Evolutionary conservation across 1,140 invertebrate species (phyloP).

Genomic region (Bombus superbus): DNA sequence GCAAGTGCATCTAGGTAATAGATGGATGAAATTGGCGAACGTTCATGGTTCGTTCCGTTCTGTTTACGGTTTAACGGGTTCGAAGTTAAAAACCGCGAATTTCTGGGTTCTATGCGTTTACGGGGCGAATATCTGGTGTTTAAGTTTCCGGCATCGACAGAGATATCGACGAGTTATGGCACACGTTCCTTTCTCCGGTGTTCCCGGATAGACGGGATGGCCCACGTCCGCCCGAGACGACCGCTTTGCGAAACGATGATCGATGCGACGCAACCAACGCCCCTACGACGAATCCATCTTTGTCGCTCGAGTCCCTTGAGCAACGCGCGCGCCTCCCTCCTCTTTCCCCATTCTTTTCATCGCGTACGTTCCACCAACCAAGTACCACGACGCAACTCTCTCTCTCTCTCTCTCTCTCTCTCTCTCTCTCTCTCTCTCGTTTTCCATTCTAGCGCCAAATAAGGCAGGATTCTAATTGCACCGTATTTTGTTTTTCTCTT

Average conservation of each 20-base stretch:
- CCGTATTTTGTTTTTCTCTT: not conserved
- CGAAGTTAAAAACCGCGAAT: too few species aligned
- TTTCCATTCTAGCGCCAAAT: not conserved
- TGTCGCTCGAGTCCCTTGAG: constrained; percentile 19
- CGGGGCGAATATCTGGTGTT: too few species aligned
- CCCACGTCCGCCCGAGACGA: constrained; percentile 44
- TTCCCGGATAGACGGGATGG: constrained; percentile 29
- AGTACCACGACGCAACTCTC: too few species aligned
- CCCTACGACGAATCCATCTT: constrained; percentile 44
- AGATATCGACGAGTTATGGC: not conserved
- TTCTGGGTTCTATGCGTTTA: too few species aligned
- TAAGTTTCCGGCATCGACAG: too few species aligned
- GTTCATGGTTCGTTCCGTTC: too few species aligned
- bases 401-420: too few species aligned
- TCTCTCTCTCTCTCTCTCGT: too few species aligned
- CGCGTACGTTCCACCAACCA: not conserved
- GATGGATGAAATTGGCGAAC: too few species aligned
- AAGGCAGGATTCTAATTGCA: not conserved
- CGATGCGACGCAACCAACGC: constrained; percentile 56
- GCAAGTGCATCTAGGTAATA: too few species aligned
- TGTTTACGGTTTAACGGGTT: too few species aligned
- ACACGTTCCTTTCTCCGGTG: constrained; percentile 53
- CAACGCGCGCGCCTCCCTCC: constrained; percentile 32
- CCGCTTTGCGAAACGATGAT: constrained; percentile 50
- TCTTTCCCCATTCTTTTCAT: not conserved